phyloP scores from a whole-genome alignment of 2,113 vertebrate species.

The Oreotrochilus melanogaster region DNA sequence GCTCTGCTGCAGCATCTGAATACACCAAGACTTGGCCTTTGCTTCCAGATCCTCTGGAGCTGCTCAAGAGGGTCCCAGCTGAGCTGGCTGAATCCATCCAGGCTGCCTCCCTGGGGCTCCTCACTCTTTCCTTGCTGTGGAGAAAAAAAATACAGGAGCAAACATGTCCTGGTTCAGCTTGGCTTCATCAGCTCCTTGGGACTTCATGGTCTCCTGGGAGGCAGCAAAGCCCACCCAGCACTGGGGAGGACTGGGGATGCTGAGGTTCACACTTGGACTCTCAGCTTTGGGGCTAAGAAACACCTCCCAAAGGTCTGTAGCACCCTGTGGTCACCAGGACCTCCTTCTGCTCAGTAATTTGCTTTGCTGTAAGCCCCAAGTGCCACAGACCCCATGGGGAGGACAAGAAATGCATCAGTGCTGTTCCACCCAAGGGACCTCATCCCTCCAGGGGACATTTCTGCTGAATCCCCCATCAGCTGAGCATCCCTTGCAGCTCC shows the following conservation, averaged over 20 bases:
- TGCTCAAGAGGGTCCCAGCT: background rate
- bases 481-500: background rate
- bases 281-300: background rate
- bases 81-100: background rate
- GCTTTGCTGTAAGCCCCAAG: background rate
- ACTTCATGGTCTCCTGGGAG: background rate
- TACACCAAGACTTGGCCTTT: background rate
- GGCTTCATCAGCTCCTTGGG: background rate
- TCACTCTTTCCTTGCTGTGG: background rate
- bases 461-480: background rate
- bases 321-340: background rate
- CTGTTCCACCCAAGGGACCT: background rate
- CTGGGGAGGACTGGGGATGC: background rate
- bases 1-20: background rate
- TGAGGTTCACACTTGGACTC: background rate
- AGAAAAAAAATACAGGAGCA: background rate
- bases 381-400: background rate
- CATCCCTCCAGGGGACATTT: background rate
- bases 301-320: background rate
- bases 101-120: background rate
- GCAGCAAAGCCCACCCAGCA: background rate
- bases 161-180: background rate
- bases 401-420: background rate
- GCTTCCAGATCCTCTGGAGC: background rate
- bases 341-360: background rate